A percentile compares a stretch with the other conserved stretches of the same genome.
phyloP scores from a whole-genome alignment of 1,140 invertebrate genomes.

The Wiebesia pumilae region DNA sequence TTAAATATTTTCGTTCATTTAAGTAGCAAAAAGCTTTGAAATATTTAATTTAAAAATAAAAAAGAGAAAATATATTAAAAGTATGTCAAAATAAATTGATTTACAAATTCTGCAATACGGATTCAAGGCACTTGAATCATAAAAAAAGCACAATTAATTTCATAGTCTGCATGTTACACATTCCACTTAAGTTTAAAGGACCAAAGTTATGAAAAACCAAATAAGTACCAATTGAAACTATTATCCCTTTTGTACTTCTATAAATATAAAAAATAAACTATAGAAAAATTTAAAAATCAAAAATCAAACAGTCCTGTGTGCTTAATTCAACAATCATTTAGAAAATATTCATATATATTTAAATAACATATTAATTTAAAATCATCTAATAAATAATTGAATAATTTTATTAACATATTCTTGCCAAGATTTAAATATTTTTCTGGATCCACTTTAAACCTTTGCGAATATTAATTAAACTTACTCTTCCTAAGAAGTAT shows the following conservation, averaged over 20 bases:
- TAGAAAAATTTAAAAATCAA: constrained; percentile 22
- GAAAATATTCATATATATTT: constrained; percentile 19
- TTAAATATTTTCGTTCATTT: not conserved
- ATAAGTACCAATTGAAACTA: not conserved
- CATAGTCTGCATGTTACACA: not conserved
- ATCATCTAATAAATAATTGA: not conserved
- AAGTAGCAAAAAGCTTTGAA: not conserved
- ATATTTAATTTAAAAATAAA: constrained; percentile 18
- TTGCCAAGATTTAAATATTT: constrained; percentile 29
- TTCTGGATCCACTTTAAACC: constrained; percentile 81
- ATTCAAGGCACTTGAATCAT: constrained; percentile 54
- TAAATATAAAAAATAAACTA: constrained; percentile 59
- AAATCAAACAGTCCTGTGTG: not conserved
- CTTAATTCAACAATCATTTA: constrained; percentile 29
- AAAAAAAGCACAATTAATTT: constrained; percentile 47
- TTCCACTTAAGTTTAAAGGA: not conserved
- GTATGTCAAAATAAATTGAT: constrained; percentile 49
- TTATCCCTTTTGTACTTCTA: constrained; percentile 49
- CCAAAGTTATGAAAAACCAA: no score
- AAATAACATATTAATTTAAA: not conserved
- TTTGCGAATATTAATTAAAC: constrained; percentile 77
- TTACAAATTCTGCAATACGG: constrained; percentile 21
- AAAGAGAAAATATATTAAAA: constrained; percentile 11
- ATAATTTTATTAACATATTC: not conserved
- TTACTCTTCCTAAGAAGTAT: constrained; percentile 81